Evolutionary conservation across 2,113 vertebrate species (phyloP).

Genomic region (Dipodomys ordii): DNA sequence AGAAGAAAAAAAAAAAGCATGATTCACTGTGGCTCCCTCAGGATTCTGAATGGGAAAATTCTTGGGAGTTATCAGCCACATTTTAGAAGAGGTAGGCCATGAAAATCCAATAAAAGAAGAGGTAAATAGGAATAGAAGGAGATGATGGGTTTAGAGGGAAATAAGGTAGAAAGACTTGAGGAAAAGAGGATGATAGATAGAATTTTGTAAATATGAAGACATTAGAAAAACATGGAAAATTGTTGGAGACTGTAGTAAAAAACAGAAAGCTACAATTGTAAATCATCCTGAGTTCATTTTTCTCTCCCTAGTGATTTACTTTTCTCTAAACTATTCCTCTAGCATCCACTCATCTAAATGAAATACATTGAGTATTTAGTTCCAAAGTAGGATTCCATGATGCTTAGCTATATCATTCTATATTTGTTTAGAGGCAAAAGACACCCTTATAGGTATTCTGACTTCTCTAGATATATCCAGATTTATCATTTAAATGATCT

Average conservation of each 20-base stretch:
- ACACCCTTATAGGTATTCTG: neutral
- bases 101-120: neutral
- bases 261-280: neutral
- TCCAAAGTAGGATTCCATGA: neutral
- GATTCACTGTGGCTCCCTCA: neutral
- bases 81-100: neutral
- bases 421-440: slow-evolving; percentile 20
- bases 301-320: neutral
- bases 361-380: neutral
- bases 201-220: neutral
- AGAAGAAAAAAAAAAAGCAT: neutral
- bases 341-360: neutral
- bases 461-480: neutral
- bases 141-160: neutral
- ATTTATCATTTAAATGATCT: neutral
- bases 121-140: neutral
- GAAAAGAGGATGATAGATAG: neutral
- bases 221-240: neutral
- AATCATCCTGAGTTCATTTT: neutral
- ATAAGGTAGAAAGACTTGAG: neutral
- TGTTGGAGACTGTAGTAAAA: neutral
- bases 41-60: neutral
- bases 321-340: neutral
- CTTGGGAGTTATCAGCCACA: neutral
- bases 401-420: slow-evolving; percentile 12